Evolutionary conservation across 2,797 vertebrate genomes (phyloP).

Genomic region (Ctenochaetus hawaiiensis): DNA sequence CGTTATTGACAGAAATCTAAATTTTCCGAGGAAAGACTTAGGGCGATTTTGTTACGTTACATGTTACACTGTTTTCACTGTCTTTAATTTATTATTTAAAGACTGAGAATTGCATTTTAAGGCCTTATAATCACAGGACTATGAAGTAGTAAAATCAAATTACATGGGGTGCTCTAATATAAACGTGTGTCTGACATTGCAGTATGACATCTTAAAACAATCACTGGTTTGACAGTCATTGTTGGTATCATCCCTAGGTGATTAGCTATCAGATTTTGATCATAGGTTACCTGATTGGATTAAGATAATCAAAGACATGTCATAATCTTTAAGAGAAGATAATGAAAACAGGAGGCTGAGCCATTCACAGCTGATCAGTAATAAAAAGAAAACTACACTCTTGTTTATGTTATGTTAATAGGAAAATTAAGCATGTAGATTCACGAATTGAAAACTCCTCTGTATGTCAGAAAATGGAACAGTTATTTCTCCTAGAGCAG

Average conservation of each 20-base stretch:
- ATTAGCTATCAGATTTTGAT: background rate
- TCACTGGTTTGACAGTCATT: too few relatives aligned
- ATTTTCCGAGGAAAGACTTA: background rate
- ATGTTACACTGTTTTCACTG: too few relatives aligned
- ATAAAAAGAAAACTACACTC: background rate
- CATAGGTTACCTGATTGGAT: background rate
- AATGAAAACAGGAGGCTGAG: background rate
- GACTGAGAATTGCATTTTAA: background rate
- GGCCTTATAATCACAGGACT: too few relatives aligned
- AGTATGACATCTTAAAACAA: background rate
- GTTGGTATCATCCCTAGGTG: too few relatives aligned
- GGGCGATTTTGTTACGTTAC: too few relatives aligned
- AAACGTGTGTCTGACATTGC: background rate
- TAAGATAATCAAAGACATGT: background rate
- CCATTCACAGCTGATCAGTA: background rate
- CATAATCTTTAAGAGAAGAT: background rate
- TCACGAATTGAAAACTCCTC: background rate
- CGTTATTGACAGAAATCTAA: background rate
- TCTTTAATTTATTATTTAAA: background rate
- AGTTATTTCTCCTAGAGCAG: too few relatives aligned
- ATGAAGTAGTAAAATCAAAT: background rate
- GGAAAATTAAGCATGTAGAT: background rate
- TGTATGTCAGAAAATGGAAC: too few relatives aligned
- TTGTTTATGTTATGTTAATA: background rate
- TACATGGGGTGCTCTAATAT: background rate